Conservation (phyloP, 2,888 invertebrate genomes). For the Lingula anatina region DNA sequence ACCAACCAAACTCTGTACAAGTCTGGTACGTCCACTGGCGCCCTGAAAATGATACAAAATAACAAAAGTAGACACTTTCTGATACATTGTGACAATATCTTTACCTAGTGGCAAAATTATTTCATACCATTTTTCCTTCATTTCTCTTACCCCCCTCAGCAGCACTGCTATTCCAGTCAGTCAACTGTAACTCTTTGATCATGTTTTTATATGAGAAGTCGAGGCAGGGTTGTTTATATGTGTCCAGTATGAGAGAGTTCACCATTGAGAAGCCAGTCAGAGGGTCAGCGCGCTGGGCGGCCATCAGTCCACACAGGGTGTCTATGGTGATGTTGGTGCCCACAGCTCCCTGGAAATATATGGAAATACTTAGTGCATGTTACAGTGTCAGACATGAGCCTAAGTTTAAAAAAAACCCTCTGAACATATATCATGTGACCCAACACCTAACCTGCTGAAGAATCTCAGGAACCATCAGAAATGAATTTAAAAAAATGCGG, state of each 20-base stretch:
- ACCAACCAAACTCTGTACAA: conserved; percentile 93
- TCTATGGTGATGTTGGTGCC: conserved; percentile 73
- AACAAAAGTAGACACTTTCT: too few species aligned
- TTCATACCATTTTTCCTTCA: too few species aligned
- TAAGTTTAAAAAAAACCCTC: too few species aligned
- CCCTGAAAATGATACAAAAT: conserved; percentile 53
- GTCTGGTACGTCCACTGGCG: conserved; percentile 94
- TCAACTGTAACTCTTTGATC: conserved; percentile 59
- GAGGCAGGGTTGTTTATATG: conserved; percentile 68
- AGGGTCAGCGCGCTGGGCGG: conserved; percentile 47
- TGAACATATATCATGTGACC: too few species aligned
- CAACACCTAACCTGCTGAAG: too few species aligned
- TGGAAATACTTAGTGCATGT: too few species aligned
- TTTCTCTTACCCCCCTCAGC: conserved; percentile 58
- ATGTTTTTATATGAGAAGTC: conserved; percentile 70
- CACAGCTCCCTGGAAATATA: conserved; percentile 50
- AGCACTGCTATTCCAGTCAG: conserved; percentile 62
- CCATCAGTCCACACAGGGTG: conserved; percentile 72
- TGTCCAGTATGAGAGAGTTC: conserved; percentile 65
- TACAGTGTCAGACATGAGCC: too few species aligned
- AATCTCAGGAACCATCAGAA: too few species aligned
- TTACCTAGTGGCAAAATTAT: too few species aligned
- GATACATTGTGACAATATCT: too few species aligned
- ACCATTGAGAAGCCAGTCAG: conserved; percentile 70
- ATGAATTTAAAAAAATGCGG: too few species aligned